These are phyloP conservation scores for Anisognathus igniventris DNA, from an alignment of 2,797 vertebrate genomes.

Conservation along the genomic window DNA sequence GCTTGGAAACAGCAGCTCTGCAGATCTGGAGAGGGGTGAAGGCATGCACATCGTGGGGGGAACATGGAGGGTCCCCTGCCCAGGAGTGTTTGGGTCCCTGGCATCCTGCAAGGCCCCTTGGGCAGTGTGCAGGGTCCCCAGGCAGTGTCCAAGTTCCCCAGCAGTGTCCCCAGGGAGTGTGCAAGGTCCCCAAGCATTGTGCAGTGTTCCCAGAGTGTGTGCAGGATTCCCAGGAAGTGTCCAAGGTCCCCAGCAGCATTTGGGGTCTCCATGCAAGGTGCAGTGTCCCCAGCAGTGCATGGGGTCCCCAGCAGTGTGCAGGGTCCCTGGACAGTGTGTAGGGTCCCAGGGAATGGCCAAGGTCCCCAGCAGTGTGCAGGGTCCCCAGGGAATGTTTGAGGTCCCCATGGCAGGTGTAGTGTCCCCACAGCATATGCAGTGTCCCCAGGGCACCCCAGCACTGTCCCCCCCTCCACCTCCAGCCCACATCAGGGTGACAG, in stretches of 20 bases:
- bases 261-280: background rate
- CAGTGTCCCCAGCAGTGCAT: background rate
- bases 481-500: background rate
- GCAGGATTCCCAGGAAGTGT: background rate
- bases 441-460: background rate
- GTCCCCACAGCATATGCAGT: background rate
- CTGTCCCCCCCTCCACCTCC: background rate
- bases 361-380: background rate
- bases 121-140: too few relatives aligned
- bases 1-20: background rate
- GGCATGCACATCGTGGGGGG: background rate
- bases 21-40: background rate
- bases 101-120: too few relatives aligned
- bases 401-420: background rate
- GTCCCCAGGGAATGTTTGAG: background rate
- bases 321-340: background rate
- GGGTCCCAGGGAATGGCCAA: background rate
- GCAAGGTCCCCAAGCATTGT: background rate
- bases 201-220: background rate
- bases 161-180: background rate
- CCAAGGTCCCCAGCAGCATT: too few relatives aligned
- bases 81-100: too few relatives aligned
- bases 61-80: rapidly evolving
- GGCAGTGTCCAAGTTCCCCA: too few relatives aligned
- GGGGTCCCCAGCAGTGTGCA: background rate